Evolutionary conservation across 2,888 invertebrate species (phyloP).

Genomic region (Apotomis turbidana): DNA sequence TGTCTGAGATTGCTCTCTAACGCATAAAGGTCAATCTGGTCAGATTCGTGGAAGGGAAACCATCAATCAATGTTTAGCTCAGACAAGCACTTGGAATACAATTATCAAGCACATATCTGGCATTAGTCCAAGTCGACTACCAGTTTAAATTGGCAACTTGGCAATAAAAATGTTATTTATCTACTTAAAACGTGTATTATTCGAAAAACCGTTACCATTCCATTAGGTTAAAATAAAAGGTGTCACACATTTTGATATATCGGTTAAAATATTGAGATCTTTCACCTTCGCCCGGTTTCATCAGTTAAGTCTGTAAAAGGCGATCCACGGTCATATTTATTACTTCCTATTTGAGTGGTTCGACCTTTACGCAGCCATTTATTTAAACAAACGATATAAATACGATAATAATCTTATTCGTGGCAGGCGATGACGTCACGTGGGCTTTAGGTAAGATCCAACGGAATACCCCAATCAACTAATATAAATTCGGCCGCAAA

Average conservation of each 20-base stretch:
- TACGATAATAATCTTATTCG: conserved; percentile 36
- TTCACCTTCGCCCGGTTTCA: conserved; percentile 31
- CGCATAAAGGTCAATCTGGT: conserved; percentile 19
- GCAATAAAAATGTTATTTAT: conserved; percentile 28
- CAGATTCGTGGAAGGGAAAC: conserved; percentile 60
- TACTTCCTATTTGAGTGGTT: conserved; percentile 41
- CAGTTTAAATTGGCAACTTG: conserved; percentile 46
- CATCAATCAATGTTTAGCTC: conserved; percentile 76
- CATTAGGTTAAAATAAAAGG: conserved; percentile 14
- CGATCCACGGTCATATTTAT: conserved; percentile 35
- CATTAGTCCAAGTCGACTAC: conserved; percentile 68
- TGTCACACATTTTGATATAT: neutral
- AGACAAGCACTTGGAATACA: conserved; percentile 74
- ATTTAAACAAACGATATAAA: conserved; percentile 39
- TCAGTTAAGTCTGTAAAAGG: conserved; percentile 33
- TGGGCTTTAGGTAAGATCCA: conserved; percentile 14
- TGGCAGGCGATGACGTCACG: conserved; percentile 28
- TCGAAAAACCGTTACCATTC: neutral
- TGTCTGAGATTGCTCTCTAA: neutral
- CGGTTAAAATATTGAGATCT: conserved; percentile 23
- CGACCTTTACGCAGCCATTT: conserved; percentile 34
- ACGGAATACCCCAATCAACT: conserved; percentile 43
- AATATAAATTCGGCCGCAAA: conserved; percentile 58
- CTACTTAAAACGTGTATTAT: neutral
- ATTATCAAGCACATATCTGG: conserved; percentile 73